Evolutionary conservation across 23 tunicate genomes (phyloP).

Genomic region (Ascidia mentula): DNA sequence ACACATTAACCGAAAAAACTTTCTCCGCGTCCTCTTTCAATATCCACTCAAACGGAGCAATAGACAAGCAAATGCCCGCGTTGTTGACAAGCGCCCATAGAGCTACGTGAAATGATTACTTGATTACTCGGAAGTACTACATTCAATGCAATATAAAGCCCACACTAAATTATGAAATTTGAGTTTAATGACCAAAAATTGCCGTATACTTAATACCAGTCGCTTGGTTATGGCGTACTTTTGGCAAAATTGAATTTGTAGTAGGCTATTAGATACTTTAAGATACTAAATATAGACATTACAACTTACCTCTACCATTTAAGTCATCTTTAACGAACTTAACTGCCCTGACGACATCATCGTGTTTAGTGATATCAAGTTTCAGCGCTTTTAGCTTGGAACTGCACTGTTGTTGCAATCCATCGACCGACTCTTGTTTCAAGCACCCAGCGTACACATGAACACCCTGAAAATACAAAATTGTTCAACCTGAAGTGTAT

Average conservation of each 20-base stretch:
- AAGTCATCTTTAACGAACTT: not conserved
- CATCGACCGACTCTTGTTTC: not conserved
- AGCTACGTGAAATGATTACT: not conserved
- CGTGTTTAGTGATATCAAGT: not conserved
- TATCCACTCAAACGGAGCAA: slow-evolving; percentile 41
- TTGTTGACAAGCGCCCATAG: slow-evolving; percentile 49
- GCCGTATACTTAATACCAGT: not conserved
- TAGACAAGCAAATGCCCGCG: slow-evolving; percentile 12
- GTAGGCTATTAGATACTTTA: no score
- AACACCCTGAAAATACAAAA: not conserved
- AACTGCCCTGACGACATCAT: not conserved
- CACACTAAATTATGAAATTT: no score
- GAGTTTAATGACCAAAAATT: no score
- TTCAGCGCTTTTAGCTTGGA: not conserved
- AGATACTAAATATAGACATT: no score
- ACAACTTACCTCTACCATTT: not conserved
- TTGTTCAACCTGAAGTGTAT: no score
- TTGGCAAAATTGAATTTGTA: no score
- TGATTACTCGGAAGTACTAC: no score
- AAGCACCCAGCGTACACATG: not conserved
- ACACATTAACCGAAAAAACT: slow-evolving; percentile 33
- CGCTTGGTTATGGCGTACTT: no score
- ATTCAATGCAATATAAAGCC: no score
- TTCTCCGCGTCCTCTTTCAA: slow-evolving; percentile 28
- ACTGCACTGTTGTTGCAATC: not conserved